Evolutionary conservation across 2,797 vertebrate genomes (phyloP).

Genomic region (Muraenolepis orangiensis): DNA sequence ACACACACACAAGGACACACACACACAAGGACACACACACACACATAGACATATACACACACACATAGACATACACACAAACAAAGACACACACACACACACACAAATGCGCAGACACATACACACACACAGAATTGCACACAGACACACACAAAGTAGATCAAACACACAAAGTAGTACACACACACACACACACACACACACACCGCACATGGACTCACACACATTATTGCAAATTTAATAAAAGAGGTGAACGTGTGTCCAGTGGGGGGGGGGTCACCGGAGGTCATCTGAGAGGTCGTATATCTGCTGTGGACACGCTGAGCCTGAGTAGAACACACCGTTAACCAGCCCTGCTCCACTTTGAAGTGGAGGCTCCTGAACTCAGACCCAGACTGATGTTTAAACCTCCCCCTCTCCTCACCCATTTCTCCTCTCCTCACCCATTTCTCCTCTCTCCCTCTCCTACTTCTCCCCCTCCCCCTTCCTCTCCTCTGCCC

Average conservation of each 20-base stretch:
- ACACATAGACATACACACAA: no score
- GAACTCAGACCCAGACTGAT: constrained; percentile 36
- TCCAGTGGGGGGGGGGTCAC: constrained; percentile 24
- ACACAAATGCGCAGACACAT: no score
- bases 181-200: no score
- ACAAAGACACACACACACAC: no score
- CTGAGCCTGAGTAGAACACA: constrained; percentile 50
- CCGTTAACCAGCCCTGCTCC: constrained; percentile 48
- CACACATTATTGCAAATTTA: not conserved
- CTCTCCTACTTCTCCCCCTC: not conserved
- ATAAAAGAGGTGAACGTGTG: no score
- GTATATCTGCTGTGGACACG: constrained; percentile 45
- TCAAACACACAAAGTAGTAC: no score
- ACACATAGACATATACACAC: no score
- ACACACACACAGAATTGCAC: not conserved
- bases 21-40: not conserved
- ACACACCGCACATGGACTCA: no score
- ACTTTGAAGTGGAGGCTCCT: constrained; percentile 53
- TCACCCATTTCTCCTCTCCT: not conserved
- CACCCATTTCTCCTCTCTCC: constrained; percentile 15
- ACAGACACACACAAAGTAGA: not conserved
- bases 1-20: constrained; percentile 10
- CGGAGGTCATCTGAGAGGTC: not conserved
- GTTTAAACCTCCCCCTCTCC: constrained; percentile 22
- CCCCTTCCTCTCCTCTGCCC: no score